Evolutionary conservation across 2,888 invertebrate genomes (phyloP).

Genomic region (Meliscaeva auricollis): DNA sequence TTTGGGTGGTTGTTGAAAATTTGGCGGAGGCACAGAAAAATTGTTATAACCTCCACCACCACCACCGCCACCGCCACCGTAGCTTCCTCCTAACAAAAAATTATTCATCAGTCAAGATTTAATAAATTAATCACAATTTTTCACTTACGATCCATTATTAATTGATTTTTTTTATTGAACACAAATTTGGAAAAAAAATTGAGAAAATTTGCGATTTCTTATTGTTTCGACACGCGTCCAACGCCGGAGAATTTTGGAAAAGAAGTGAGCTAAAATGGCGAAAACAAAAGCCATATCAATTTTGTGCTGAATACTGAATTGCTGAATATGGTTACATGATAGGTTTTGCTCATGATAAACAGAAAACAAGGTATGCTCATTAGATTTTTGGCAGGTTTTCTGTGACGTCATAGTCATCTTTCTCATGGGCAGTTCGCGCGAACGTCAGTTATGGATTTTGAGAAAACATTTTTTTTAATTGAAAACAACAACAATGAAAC

Average conservation of each 20-base stretch:
- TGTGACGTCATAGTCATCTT: too few relatives aligned
- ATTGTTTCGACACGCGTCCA: slow-evolving; percentile 58
- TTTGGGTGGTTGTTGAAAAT: slow-evolving; percentile 82
- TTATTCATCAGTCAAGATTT: background rate
- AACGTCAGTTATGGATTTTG: too few relatives aligned
- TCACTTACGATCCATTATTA: slow-evolving; percentile 80
- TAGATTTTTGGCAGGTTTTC: too few relatives aligned
- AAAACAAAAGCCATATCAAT: slow-evolving; percentile 37
- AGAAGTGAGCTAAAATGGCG: slow-evolving; percentile 71
- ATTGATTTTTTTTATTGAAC: slow-evolving; percentile 11
- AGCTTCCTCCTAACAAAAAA: slow-evolving; percentile 78
- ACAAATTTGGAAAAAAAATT: slow-evolving; percentile 22
- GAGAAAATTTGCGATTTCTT: slow-evolving; percentile 27
- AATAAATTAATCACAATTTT: background rate
- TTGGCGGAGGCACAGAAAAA: slow-evolving; percentile 83
- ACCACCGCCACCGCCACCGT: slow-evolving; percentile 79
- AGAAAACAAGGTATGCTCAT: too few relatives aligned
- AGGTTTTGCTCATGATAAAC: too few relatives aligned
- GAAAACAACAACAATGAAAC: too few relatives aligned
- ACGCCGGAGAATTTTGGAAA: slow-evolving; percentile 49
- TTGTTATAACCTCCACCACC: slow-evolving; percentile 82
- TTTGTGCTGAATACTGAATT: background rate
- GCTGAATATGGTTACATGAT: slow-evolving; percentile 44
- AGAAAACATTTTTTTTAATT: too few relatives aligned
- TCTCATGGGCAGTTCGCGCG: too few relatives aligned